Base-by-base conservation (phyloP, 1,140 invertebrate genomes). In the Drosophila burlai region DNA sequence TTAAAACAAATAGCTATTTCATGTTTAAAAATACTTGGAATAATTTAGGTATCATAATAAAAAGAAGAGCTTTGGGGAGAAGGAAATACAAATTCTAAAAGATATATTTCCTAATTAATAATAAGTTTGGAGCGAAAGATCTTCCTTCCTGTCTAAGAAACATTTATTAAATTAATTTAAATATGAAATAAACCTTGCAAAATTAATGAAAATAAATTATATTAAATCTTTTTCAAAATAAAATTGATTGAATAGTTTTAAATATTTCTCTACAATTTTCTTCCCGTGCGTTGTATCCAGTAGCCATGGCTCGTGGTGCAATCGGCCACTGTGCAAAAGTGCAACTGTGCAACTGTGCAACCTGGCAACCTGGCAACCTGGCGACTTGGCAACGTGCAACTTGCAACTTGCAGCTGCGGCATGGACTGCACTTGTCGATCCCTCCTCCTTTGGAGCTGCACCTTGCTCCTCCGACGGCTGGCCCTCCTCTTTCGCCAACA, bases 401-500 rank as follows among this genome's bases (percentile, higher is more conserved):
- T 52, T 76, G 58, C 72, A 76, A 76, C 57, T 69, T 75, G 75
- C 75, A 76, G 66, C 76, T 73, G 54, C 69, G 43, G 67, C 71
- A 59, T 43, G 68, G 54, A 60, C 71, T 79, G 83, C 84, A 87
- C 83, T 87, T 87, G 83, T 83, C 60, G 69, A 65, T 63, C 36
- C 62, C 78, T 67, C 59, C 66, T 71, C 52, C 65, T 68, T 75
- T 69, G 55, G 50, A 18, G 45, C 52, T 34, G 66, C 63, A 46
- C 47, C 57, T 42, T 34, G 31, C 34, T 49, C 38, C 60, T 11
- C 6, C 42, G n/a, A 18, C 10, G 55, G 36, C 54, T 49, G 50
- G 36, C 72, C 75, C 68, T 43, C 82, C 77, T 64, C 67, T 57
- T 69, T 60, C 64, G 84, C 78, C 81, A 89, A 89, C 85, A 89